phyloP scores from a whole-genome alignment of 1,140 invertebrate species.

The Drosophila rhopaloa region DNA sequence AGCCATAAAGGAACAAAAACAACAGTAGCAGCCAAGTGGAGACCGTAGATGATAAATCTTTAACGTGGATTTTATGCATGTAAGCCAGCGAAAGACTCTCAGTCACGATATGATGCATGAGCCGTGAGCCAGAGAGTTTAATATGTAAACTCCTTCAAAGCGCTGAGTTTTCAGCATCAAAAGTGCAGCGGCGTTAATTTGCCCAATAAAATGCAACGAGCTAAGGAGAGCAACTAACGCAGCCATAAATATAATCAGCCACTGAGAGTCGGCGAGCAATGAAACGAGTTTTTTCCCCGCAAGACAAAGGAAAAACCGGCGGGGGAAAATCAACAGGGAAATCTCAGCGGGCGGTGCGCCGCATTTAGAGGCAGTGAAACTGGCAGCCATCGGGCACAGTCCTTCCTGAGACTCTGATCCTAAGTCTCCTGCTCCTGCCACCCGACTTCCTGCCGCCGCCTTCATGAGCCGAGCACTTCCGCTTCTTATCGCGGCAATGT shows the following conservation, averaged over 20 bases:
- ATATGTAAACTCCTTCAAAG: constrained; percentile 51
- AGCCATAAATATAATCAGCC: constrained; percentile 74
- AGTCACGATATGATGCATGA: constrained; percentile 54
- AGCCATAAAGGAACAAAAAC: constrained; percentile 34
- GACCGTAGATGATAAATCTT: constrained; percentile 67
- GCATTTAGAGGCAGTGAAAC: constrained; percentile 74
- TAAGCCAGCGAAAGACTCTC: constrained; percentile 57
- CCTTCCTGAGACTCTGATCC: constrained; percentile 45
- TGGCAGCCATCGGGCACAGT: constrained; percentile 59
- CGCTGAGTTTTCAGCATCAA: constrained; percentile 28
- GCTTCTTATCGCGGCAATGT: constrained; percentile 81
- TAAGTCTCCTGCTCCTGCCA: constrained; percentile 28
- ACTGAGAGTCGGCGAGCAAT: constrained; percentile 21
- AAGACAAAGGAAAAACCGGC: constrained; percentile 34
- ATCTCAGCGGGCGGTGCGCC: constrained; percentile 37
- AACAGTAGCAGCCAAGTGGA: constrained; percentile 3
- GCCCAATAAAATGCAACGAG: constrained; percentile 44
- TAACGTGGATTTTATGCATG: constrained; percentile 66
- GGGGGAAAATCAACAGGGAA: constrained; percentile 20
- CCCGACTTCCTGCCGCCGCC: constrained; percentile 30
- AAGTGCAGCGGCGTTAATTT: constrained; percentile 58
- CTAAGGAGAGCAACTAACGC: constrained; percentile 31
- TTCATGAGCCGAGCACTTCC: constrained; percentile 68
- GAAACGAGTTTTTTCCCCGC: constrained; percentile 24
- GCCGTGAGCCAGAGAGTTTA: constrained; percentile 48